Conservation (phyloP, 1,140 invertebrate genomes). For the Stenopsyche tienmushanensis region DNA sequence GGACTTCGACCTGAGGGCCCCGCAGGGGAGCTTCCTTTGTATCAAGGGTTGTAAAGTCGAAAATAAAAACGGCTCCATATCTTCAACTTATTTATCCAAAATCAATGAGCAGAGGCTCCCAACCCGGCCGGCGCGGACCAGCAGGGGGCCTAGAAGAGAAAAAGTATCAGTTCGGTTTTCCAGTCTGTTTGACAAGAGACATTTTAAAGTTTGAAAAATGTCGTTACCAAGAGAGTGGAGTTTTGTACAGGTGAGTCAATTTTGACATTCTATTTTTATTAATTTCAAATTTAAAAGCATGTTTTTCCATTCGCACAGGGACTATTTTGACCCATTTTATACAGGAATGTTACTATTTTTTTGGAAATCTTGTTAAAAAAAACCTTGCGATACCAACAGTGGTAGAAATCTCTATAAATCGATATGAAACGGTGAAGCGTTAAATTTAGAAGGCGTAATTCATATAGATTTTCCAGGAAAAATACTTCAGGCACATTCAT, state of each 20-base stretch:
- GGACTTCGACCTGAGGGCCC: not conserved
- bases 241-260: conserved; percentile 36
- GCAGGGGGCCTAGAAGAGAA: conserved; percentile 23
- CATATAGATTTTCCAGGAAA: too few species aligned
- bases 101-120: conserved; percentile 26
- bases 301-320: too few species aligned
- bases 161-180: conserved; percentile 33
- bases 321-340: too few species aligned
- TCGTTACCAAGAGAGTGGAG: conserved; percentile 40
- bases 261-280: too few species aligned
- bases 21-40: not conserved
- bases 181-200: conserved; percentile 30
- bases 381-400: too few species aligned
- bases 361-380: too few species aligned
- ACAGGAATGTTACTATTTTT: too few species aligned
- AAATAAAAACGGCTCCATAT: conserved; percentile 21
- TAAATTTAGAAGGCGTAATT: too few species aligned
- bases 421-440: too few species aligned
- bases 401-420: too few species aligned
- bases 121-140: conserved; percentile 9
- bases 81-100: not conserved
- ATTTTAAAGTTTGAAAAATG: conserved; percentile 20
- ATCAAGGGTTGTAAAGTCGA: conserved; percentile 7
- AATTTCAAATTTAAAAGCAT: too few species aligned
- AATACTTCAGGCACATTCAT: too few species aligned